Evolutionary conservation across 2,113 vertebrate genomes (phyloP).

Genomic region (Microcebus lehilahytsara): DNA sequence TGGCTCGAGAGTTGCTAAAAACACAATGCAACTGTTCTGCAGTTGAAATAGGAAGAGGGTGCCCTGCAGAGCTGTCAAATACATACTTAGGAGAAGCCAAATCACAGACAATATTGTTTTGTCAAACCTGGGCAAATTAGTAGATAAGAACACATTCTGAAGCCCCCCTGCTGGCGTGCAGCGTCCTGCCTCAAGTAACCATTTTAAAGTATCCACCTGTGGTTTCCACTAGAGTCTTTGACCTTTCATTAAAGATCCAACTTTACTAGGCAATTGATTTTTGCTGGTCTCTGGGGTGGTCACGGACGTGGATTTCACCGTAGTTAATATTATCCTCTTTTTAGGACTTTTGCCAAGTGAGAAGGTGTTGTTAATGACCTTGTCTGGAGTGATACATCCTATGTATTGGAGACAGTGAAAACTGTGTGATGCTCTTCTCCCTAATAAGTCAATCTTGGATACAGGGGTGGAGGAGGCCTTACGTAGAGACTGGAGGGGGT

Average conservation of each 20-base stretch:
- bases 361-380: constrained; percentile 69
- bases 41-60: constrained; percentile 30
- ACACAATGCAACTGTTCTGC: constrained; percentile 38
- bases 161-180: background rate
- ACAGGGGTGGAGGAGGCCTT: background rate
- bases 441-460: constrained; percentile 48
- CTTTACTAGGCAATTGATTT: constrained; percentile 75
- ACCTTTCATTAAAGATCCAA: constrained; percentile 74
- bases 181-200: constrained; percentile 26
- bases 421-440: background rate
- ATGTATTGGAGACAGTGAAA: background rate
- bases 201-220: constrained; percentile 55
- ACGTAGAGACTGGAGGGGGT: background rate
- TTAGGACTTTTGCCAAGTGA: constrained; percentile 67
- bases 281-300: constrained; percentile 61
- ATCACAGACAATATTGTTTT: constrained; percentile 65
- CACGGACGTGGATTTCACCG: constrained; percentile 45
- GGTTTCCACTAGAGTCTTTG: constrained; percentile 59
- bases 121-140: constrained; percentile 57
- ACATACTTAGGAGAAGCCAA: constrained; percentile 47
- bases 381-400: constrained; percentile 36
- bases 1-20: constrained; percentile 50
- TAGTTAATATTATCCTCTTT: constrained; percentile 64
- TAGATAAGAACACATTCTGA: constrained; percentile 14
- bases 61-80: constrained; percentile 62